Percentiles rank a stretch among this genome's conserved stretches.
Evolutionary conservation across 1,140 invertebrate species (phyloP).

Genomic region (Leucophenga varia): DNA sequence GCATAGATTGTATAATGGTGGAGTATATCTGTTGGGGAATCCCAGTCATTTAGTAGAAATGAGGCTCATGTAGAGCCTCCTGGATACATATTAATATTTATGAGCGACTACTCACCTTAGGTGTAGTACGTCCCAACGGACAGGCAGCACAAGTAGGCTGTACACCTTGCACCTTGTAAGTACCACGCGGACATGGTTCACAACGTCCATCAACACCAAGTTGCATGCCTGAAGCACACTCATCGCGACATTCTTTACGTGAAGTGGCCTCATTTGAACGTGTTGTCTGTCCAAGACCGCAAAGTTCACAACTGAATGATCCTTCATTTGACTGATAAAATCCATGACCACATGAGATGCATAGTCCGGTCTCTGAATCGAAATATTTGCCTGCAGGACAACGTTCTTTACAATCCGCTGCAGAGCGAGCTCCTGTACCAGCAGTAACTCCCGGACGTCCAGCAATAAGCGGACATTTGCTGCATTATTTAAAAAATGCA

Average conservation of each 20-base stretch:
- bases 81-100: no score
- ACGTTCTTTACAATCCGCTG: slow-evolving; percentile 88
- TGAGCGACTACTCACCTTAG: no score
- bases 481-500: no score
- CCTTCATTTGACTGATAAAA: slow-evolving; percentile 92
- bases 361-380: slow-evolving; percentile 80
- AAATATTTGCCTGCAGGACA: slow-evolving; percentile 91
- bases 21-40: no score
- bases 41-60: no score
- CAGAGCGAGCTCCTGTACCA: slow-evolving; percentile 79
- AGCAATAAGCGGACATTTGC: slow-evolving; percentile 82
- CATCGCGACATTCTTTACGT: slow-evolving; percentile 81
- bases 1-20: no score
- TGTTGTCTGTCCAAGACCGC: slow-evolving; percentile 91
- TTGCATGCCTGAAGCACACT: slow-evolving; percentile 88
- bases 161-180: slow-evolving; percentile 83
- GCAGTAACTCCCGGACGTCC: slow-evolving; percentile 85
- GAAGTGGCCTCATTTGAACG: slow-evolving; percentile 88
- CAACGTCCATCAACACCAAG: slow-evolving; percentile 86
- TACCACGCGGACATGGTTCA: slow-evolving; percentile 87
- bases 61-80: no score
- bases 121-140: slow-evolving; percentile 86
- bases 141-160: slow-evolving; percentile 87
- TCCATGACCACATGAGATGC: slow-evolving; percentile 89
- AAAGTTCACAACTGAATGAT: slow-evolving; percentile 85